Base-by-base conservation (phyloP, 2,113 vertebrate genomes). In the Anhinga rufa region DNA sequence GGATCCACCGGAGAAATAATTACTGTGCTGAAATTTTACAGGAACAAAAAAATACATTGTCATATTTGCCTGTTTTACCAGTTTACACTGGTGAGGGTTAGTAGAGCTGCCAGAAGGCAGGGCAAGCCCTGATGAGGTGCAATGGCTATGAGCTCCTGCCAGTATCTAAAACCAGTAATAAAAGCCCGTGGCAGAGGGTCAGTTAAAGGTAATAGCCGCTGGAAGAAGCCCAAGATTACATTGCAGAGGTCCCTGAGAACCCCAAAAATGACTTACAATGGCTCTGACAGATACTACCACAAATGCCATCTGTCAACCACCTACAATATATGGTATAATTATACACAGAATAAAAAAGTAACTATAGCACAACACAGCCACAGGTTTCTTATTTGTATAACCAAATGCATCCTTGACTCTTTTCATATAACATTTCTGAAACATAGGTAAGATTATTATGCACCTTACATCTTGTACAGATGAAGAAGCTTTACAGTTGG, bases 281-380 rank as follows among this genome's bases (percentile, higher is more conserved):
- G 60, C 83, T 86, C 64, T 81, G 93, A 91, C 69, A 82, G 94
- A 66, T 55, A 81, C 42, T 19, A 55, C 88, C 80, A 92, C 86
- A 83, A 87, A 87, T 20, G 86, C 93, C 93, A 95, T 89, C 94
- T 94, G 91, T 79, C 95, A 92, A 5, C 72, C 80, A 49, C 72
- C 76, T 69, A 58, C 93, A 61, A 64, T 5, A 21, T 0, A 14
- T 86, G 21, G 48, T 3, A n/a, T 10, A 51, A 79, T 75, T 86
- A 28, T 7, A 36, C 2, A 14, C 72, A 84, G 83, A 70, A 68
- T 29, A 51, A 91, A 90, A 48, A 51, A 66, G 51, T 4, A 32
- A n/a, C 69, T 40, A 15, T 2, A 75, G 86, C 65, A 29, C 88
- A 81, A 52, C 48, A 17, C 64, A 86, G 74, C 84, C 77, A 64